Percentiles rank a stretch among this genome's conserved stretches.
phyloP scores from a whole-genome alignment of 2,113 vertebrate genomes.

The Phrynocephalus versicolor region DNA sequence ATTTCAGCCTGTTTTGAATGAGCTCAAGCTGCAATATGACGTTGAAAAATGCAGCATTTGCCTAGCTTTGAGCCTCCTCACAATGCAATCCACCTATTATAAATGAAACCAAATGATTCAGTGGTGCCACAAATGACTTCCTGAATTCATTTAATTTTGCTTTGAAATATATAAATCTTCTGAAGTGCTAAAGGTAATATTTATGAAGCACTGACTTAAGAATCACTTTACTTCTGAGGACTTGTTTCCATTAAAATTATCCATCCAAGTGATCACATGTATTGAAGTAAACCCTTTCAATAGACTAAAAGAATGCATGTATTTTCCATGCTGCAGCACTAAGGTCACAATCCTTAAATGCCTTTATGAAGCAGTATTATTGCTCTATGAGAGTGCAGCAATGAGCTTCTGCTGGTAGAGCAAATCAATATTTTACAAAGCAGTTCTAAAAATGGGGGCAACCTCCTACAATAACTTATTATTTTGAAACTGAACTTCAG shows the following conservation, averaged over 20 bases:
- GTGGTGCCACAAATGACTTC: constrained; percentile 17
- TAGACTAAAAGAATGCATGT: not conserved
- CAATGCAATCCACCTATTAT: constrained; percentile 15
- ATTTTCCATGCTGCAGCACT: not conserved
- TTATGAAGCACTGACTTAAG: constrained; percentile 27
- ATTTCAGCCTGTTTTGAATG: constrained; percentile 12
- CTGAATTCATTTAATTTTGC: constrained; percentile 24
- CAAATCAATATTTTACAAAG: no score
- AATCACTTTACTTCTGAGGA: constrained; percentile 22
- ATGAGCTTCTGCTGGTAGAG: no score
- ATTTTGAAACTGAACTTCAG: no score
- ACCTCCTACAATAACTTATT: no score
- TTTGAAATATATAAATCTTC: constrained; percentile 31
- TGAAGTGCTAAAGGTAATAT: constrained; percentile 34
- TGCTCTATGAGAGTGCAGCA: no score
- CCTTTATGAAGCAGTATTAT: not conserved
- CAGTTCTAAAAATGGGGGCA: no score
- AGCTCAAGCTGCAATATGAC: constrained; percentile 20
- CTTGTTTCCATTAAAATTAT: constrained; percentile 21
- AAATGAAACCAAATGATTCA: constrained; percentile 25
- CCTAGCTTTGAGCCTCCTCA: not conserved
- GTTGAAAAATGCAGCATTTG: constrained; percentile 12
- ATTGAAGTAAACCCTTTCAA: constrained; percentile 3
- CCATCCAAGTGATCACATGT: not conserved
- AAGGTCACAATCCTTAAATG: not conserved